phyloP scores from a whole-genome alignment of 2,113 vertebrate species.

The Myiozetetes cayanensis region DNA sequence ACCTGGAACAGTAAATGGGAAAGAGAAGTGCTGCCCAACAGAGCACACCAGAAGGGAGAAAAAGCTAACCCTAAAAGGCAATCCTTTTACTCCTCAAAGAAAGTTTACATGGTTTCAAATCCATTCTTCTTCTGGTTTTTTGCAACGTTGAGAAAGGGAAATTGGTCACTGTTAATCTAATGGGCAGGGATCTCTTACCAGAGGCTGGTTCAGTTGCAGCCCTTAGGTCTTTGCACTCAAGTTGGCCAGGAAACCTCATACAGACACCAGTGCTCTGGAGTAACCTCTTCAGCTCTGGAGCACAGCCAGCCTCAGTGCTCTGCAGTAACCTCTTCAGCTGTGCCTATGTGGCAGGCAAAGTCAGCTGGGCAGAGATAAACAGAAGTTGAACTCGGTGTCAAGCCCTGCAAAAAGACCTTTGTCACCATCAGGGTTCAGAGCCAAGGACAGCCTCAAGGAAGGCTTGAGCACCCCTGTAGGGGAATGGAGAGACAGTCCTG shows the following conservation, averaged over 20 bases:
- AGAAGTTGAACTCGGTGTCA: background rate
- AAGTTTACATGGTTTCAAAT: background rate
- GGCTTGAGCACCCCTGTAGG: background rate
- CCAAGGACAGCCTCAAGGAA: background rate
- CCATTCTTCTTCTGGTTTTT: background rate
- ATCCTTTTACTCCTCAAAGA: background rate
- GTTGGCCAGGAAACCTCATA: background rate
- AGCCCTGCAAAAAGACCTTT: slow-evolving; percentile 6
- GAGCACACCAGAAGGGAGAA: background rate
- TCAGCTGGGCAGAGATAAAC: background rate
- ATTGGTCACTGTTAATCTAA: background rate
- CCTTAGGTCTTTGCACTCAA: background rate
- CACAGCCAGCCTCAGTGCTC: background rate
- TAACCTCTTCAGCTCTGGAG: background rate
- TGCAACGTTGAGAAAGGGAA: background rate
- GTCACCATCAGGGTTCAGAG: background rate
- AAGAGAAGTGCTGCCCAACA: background rate
- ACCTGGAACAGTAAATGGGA: background rate
- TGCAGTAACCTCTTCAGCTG: background rate
- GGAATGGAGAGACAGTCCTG: background rate
- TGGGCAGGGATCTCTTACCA: background rate
- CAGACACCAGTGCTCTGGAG: background rate
- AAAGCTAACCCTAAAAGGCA: background rate
- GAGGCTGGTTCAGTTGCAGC: background rate
- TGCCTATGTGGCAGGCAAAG: background rate